Percentiles rank a stretch among this genome's conserved stretches.
These are phyloP conservation scores for Astropecten irregularis DNA, from an alignment of 53 echinoderm and acorn worm species.

Conservation along the genomic window DNA sequence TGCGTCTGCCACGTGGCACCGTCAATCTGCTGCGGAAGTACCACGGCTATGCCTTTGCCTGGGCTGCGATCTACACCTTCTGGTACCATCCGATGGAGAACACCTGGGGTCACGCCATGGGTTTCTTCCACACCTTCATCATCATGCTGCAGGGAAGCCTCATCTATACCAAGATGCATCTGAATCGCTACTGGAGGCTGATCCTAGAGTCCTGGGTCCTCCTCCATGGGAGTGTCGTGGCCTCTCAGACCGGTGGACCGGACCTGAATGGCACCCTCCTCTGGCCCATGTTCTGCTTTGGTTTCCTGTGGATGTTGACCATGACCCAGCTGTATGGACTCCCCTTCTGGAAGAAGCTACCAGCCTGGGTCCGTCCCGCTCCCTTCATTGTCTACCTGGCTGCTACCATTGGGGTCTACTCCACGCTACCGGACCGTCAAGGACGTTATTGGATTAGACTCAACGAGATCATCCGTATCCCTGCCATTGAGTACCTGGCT, in stretches of 20 bases:
- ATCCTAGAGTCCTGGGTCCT: constrained; percentile 77
- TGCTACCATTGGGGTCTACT: constrained; percentile 44
- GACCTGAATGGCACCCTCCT: constrained; percentile 67
- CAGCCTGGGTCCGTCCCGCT: constrained; percentile 50
- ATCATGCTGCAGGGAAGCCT: constrained; percentile 90
- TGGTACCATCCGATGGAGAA: constrained; percentile 97
- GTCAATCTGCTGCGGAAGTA: constrained; percentile 73
- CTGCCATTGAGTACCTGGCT: constrained; percentile 68
- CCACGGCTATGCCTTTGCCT: constrained; percentile 87
- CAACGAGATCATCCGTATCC: constrained; percentile 80
- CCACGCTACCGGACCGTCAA: constrained; percentile 47
- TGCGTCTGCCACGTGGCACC: constrained; percentile 62
- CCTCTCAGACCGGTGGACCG: constrained; percentile 77
- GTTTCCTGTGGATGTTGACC: constrained; percentile 80
- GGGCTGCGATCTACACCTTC: constrained; percentile 87
- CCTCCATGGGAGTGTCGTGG: constrained; percentile 74
- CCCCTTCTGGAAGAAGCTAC: constrained; percentile 70
- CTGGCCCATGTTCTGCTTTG: constrained; percentile 91
- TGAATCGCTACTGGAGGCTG: constrained; percentile 84
- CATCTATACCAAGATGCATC: constrained; percentile 82
- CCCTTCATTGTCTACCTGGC: constrained; percentile 64
- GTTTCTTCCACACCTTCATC: constrained; percentile 81
- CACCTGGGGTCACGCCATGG: constrained; percentile 77
- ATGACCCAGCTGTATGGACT: constrained; percentile 88
- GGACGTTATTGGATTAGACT: constrained; percentile 72